phyloP scores from a whole-genome alignment of 1,140 invertebrate species.

The Stegodyphus dumicola region DNA sequence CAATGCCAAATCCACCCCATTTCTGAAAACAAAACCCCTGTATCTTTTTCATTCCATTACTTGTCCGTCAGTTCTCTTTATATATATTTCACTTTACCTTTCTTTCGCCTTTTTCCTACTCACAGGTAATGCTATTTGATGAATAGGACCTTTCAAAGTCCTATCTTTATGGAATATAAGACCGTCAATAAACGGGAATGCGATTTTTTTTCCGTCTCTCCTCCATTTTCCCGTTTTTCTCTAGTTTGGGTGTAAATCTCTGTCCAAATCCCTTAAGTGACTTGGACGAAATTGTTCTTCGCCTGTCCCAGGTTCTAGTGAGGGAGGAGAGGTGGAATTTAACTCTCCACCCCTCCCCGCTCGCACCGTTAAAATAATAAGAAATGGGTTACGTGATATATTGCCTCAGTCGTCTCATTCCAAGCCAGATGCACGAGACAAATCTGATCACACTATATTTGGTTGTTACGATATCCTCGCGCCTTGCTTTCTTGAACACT shows the following conservation, averaged over 20 bases:
- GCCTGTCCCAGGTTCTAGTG: background rate
- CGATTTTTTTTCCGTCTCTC: constrained; percentile 34
- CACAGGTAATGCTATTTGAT: constrained; percentile 38
- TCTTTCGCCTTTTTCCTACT: constrained; percentile 5
- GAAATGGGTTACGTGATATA: constrained; percentile 45
- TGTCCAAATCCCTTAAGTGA: background rate
- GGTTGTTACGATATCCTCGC: too few relatives aligned
- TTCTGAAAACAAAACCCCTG: background rate
- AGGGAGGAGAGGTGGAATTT: background rate
- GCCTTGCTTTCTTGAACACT: too few relatives aligned
- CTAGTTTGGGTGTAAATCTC: constrained; percentile 3
- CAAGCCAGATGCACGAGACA: background rate
- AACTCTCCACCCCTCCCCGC: background rate
- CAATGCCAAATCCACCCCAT: background rate
- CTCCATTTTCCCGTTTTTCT: background rate
- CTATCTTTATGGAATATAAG: constrained; percentile 50
- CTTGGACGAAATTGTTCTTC: background rate
- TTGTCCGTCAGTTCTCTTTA: background rate
- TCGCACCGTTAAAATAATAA: constrained; percentile 34
- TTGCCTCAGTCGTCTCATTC: constrained; percentile 29
- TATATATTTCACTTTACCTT: constrained; percentile 29
- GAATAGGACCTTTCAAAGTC: constrained; percentile 40
- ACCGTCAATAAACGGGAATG: constrained; percentile 25
- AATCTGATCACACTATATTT: too few relatives aligned
- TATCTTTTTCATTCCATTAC: background rate